Conservation (phyloP, 2,888 invertebrate species). For the Notocelia uddmanniana region DNA sequence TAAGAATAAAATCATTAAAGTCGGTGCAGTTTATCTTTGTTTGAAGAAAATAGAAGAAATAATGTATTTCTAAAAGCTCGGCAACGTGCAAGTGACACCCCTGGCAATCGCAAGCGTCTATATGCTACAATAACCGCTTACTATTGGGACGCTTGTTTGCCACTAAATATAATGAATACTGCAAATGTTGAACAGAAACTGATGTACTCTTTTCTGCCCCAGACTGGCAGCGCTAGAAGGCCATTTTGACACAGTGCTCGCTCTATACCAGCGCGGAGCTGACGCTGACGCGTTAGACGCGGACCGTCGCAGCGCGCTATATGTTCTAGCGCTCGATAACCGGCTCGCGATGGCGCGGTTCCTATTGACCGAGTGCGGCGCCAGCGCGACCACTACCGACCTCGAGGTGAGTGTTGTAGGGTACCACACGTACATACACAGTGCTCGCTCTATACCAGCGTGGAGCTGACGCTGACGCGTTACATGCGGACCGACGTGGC, state of each 20-base stretch:
- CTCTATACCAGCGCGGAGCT: conserved; percentile 90
- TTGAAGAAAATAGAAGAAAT: no score
- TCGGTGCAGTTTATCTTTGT: no score
- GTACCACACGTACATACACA: neutral
- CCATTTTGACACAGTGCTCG: conserved; percentile 91
- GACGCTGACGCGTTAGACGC: conserved; percentile 96
- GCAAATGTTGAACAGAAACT: no score
- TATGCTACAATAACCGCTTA: no score
- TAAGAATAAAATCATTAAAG: no score
- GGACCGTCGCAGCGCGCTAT: conserved; percentile 96
- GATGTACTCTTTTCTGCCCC: conserved; percentile 45
- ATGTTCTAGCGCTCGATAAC: conserved; percentile 96
- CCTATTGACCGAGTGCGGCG: conserved; percentile 90
- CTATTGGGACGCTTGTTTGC: neutral
- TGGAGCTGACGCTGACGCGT: conserved; percentile 94
- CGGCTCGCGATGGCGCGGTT: conserved; percentile 93
- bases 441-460: conserved; percentile 78
- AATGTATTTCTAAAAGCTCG: no score
- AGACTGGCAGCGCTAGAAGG: conserved; percentile 94
- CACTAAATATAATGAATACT: no score
- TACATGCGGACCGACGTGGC: conserved; percentile 89
- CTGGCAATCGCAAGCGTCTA: no score
- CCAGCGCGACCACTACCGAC: conserved; percentile 95
- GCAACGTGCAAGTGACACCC: no score
- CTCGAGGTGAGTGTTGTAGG: conserved; percentile 86